phyloP scores from a whole-genome alignment of 2,888 invertebrate genomes.

The Phengaris alcon region DNA sequence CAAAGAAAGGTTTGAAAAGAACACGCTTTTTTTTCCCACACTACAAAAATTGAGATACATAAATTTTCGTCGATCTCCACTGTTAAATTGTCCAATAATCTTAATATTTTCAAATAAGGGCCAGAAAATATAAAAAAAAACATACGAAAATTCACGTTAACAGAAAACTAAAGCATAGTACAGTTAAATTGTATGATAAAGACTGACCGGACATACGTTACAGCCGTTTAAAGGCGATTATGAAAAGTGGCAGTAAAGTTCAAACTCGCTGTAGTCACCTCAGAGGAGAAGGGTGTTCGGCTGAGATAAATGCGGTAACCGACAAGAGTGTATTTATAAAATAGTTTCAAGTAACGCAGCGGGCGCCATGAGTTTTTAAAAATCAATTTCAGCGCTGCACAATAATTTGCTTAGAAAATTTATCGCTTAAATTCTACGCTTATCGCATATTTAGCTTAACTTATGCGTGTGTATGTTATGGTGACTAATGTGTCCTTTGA shows the following conservation, averaged over 20 bases:
- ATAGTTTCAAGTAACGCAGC: conserved; percentile 35
- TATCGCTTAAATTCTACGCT: conserved; percentile 9
- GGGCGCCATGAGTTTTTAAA: conserved; percentile 24
- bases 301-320: conserved; percentile 62
- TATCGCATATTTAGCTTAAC: conserved; percentile 16
- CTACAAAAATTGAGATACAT: neutral
- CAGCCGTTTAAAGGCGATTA: too few species aligned
- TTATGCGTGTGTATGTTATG: conserved; percentile 1
- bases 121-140: neutral
- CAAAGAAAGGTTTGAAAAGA: neutral
- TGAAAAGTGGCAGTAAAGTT: conserved; percentile 22
- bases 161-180: too few species aligned
- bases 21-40: neutral
- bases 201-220: neutral
- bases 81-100: neutral
- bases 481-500: neutral
- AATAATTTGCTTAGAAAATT: conserved; percentile 10
- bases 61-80: neutral
- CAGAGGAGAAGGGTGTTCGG: conserved; percentile 54
- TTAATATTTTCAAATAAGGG: neutral
- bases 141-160: too few species aligned
- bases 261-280: conserved; percentile 36
- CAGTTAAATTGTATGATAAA: neutral
- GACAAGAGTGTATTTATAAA: conserved; percentile 43
- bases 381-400: conserved; percentile 27